Evolutionary conservation across 2,888 invertebrate genomes (phyloP).

Genomic region (Rhagium mordax): DNA sequence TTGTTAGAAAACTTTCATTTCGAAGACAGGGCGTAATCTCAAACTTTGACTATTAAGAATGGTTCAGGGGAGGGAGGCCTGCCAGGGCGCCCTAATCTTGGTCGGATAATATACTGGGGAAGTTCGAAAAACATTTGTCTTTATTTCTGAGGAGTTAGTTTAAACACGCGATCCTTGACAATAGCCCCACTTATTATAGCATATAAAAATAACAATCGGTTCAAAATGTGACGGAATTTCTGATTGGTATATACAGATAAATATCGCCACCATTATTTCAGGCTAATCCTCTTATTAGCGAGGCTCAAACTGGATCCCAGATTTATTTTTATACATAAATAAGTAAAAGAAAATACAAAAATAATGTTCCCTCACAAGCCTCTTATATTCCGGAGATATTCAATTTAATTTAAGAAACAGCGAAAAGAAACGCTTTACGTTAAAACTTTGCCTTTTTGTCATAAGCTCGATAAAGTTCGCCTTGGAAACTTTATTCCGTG

Average conservation of each 20-base stretch:
- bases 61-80: conserved; percentile 4
- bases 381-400: conserved; percentile 26
- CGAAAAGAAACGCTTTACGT: conserved; percentile 20
- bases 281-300: conserved; percentile 2
- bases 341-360: conserved; percentile 9
- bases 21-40: conserved; percentile 49
- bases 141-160: background rate
- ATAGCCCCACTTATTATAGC: too few species aligned
- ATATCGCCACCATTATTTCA: background rate
- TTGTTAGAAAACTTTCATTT: conserved; percentile 61
- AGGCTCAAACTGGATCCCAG: background rate
- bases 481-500: background rate
- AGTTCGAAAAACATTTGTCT: conserved; percentile 2
- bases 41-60: conserved; percentile 60
- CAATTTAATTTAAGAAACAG: conserved; percentile 24
- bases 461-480: conserved; percentile 16
- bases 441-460: conserved; percentile 19
- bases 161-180: too few species aligned
- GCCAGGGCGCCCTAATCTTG: background rate
- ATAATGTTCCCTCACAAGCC: background rate
- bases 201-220: too few species aligned
- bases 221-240: too few species aligned
- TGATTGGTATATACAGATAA: too few species aligned
- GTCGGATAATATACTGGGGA: background rate
- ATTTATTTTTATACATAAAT: conserved; percentile 5